Evolutionary conservation across 2,113 vertebrate genomes (phyloP).

Genomic region (Hemiscyllium ocellatum): DNA sequence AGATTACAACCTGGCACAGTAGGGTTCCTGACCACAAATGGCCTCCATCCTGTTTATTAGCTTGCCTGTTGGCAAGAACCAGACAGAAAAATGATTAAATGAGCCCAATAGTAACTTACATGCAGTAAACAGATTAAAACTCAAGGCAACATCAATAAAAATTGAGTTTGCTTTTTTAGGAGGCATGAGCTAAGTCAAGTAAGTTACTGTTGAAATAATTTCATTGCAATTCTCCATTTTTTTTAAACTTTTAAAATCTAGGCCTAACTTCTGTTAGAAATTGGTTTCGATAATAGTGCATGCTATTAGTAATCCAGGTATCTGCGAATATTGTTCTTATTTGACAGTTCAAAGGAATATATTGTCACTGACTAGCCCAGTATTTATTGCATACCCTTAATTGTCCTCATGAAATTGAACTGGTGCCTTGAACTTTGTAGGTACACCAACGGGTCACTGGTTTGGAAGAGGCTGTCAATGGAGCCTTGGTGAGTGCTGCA

Average conservation of each 20-base stretch:
- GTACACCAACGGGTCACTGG: no score
- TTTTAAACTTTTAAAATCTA: background rate
- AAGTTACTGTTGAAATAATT: background rate
- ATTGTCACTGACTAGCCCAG: no score
- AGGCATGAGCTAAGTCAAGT: background rate
- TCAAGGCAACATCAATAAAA: background rate
- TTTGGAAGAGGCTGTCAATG: no score
- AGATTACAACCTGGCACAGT: background rate
- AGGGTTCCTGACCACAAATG: background rate
- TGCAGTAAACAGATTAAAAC: background rate
- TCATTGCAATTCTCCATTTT: background rate
- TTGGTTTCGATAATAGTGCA: background rate
- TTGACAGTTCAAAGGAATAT: no score
- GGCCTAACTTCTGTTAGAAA: background rate
- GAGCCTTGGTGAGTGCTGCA: no score
- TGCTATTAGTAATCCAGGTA: background rate
- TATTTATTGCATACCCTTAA: no score
- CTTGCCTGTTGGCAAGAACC: background rate
- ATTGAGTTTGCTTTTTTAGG: background rate
- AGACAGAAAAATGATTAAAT: background rate
- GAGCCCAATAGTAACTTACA: background rate
- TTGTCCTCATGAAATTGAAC: no score
- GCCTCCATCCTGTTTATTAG: no score
- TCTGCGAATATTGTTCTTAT: background rate
- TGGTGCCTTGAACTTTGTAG: no score